Percentiles rank a stretch among this genome's conserved stretches.
Evolutionary conservation across 1,140 invertebrate genomes (phyloP).

Genomic region (Eurosta solidaginis): DNA sequence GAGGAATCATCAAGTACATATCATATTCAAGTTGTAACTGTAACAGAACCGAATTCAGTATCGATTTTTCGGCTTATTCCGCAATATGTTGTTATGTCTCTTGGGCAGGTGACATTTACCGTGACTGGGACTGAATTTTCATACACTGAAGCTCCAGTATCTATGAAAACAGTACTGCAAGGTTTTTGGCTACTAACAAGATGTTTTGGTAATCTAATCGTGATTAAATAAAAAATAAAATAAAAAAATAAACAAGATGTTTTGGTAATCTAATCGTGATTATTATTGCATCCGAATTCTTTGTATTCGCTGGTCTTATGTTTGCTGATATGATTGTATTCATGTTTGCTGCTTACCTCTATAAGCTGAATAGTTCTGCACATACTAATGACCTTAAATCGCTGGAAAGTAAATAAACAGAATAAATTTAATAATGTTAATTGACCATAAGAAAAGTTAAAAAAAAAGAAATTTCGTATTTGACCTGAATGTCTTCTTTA

Average conservation of each 20-base stretch:
- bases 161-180: slow-evolving; percentile 91
- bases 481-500: no score
- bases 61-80: slow-evolving; percentile 85
- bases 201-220: slow-evolving; percentile 89
- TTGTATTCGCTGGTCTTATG: slow-evolving; percentile 88
- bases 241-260: no score
- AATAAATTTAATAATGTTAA: no score
- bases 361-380: slow-evolving; percentile 63
- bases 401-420: no score
- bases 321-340: slow-evolving; percentile 81
- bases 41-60: slow-evolving; percentile 73
- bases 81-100: slow-evolving; percentile 85
- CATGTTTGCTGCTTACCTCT: slow-evolving; percentile 73
- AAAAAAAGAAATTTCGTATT: no score
- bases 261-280: slow-evolving; percentile 64
- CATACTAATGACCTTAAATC: no score
- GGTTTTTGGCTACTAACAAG: slow-evolving; percentile 89
- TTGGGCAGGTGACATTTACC: slow-evolving; percentile 84
- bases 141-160: slow-evolving; percentile 83
- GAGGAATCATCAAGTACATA: slow-evolving; percentile 32
- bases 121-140: slow-evolving; percentile 91
- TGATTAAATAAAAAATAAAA: no score
- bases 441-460: no score
- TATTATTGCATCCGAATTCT: slow-evolving; percentile 73
- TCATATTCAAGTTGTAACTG: slow-evolving; percentile 14